phyloP scores from a whole-genome alignment of 2,888 invertebrate genomes.

The Eugnorisma glareosa region DNA sequence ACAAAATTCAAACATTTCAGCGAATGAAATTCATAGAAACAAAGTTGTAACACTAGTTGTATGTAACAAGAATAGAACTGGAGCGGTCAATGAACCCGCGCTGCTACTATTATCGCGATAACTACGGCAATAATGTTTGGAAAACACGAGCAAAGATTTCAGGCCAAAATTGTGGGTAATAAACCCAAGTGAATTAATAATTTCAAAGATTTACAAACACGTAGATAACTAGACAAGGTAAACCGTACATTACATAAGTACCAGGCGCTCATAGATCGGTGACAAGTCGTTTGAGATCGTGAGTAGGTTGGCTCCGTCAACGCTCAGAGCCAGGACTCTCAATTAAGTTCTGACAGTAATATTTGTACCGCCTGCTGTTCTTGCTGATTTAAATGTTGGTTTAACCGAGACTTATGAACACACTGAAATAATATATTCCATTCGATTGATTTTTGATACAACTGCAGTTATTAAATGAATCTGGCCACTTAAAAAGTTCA shows the following conservation, averaged over 20 bases:
- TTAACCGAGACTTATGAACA: slow-evolving; percentile 23
- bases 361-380: slow-evolving; percentile 47
- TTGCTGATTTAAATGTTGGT: slow-evolving; percentile 30
- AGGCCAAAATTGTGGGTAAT: slow-evolving; percentile 71
- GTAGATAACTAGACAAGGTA: slow-evolving; percentile 26
- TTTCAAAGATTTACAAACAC: slow-evolving; percentile 35
- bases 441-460: slow-evolving; percentile 8
- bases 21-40: slow-evolving; percentile 76
- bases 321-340: slow-evolving; percentile 35
- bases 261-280: slow-evolving; percentile 39
- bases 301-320: slow-evolving; percentile 58
- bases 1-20: slow-evolving; percentile 62
- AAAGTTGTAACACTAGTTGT: slow-evolving; percentile 71
- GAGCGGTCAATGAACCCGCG: slow-evolving; percentile 84
- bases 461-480: slow-evolving; percentile 1
- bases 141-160: slow-evolving; percentile 80
- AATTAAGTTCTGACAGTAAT: slow-evolving; percentile 52
- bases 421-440: slow-evolving; percentile 5
- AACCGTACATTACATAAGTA: slow-evolving; percentile 35
- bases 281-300: slow-evolving; percentile 70
- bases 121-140: slow-evolving; percentile 80
- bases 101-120: slow-evolving; percentile 85
- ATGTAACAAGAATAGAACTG: slow-evolving; percentile 85
- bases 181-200: slow-evolving; percentile 69
- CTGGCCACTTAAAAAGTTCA: slow-evolving; percentile 11